Evolutionary conservation across 2,113 vertebrate genomes (phyloP).

Genomic region (Empidonax alnorum): DNA sequence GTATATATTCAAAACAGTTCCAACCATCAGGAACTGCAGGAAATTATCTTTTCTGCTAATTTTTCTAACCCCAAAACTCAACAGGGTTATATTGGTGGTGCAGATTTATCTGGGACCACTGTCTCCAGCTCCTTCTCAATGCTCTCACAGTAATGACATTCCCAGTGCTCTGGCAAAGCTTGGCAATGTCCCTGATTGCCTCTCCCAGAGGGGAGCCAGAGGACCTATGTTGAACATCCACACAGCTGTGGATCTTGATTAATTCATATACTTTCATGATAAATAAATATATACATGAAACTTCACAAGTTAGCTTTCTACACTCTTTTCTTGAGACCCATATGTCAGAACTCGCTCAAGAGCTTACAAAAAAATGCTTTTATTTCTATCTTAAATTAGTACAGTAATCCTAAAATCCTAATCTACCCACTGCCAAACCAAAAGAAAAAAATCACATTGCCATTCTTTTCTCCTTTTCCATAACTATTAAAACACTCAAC

Average conservation of each 20-base stretch:
- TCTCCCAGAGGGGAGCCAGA: background rate
- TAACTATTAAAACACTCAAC: background rate
- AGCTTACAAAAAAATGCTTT: background rate
- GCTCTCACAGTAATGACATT: background rate
- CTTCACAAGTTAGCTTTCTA: background rate
- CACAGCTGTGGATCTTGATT: background rate
- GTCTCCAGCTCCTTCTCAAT: background rate
- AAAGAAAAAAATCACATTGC: background rate
- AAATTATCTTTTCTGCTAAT: background rate
- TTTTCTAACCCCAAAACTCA: background rate
- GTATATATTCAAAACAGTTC: background rate
- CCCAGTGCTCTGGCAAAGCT: background rate
- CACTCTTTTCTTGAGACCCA: background rate
- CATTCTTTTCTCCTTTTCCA: background rate
- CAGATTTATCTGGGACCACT: background rate
- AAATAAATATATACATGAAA: background rate
- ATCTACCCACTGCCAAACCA: background rate
- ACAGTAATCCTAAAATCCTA: background rate
- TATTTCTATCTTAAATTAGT: background rate
- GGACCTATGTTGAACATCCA: background rate
- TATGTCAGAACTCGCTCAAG: background rate
- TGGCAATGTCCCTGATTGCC: rapidly evolving
- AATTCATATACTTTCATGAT: background rate
- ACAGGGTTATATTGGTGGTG: rapidly evolving
- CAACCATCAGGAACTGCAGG: background rate